Evolutionary conservation across 2,113 vertebrate genomes (phyloP).

Genomic region (Edolisoma coerulescens): DNA sequence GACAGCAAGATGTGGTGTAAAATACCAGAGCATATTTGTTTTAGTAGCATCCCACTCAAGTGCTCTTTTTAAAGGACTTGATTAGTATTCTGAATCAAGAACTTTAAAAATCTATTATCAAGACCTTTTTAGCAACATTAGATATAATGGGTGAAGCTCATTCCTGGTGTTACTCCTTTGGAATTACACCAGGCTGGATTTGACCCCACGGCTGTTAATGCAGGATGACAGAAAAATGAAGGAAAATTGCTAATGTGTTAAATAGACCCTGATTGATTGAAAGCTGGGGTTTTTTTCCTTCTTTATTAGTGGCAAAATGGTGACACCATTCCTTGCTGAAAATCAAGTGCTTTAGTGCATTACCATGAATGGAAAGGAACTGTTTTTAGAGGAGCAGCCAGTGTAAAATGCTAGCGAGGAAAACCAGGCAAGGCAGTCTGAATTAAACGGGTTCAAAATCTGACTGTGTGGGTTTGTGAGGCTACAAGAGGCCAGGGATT

Average conservation of each 20-base stretch:
- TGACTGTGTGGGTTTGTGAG: neutral
- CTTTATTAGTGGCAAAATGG: conserved; percentile 19
- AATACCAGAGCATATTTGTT: conserved; percentile 28
- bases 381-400: neutral
- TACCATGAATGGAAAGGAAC: conserved; percentile 13
- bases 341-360: neutral
- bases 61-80: conserved; percentile 33
- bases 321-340: neutral
- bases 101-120: conserved; percentile 31
- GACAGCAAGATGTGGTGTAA: neutral
- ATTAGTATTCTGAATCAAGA: conserved; percentile 46
- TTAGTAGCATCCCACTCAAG: conserved; percentile 20
- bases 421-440: neutral
- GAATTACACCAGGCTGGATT: conserved; percentile 22
- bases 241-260: conserved; percentile 19
- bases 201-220: neutral
- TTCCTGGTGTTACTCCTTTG: conserved; percentile 10
- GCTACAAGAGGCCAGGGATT: neutral
- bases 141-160: neutral
- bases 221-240: conserved; percentile 34
- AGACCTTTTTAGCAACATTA: conserved; percentile 36
- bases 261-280: conserved; percentile 29
- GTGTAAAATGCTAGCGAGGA: neutral
- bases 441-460: neutral
- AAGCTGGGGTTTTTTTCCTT: neutral